These are phyloP conservation scores for Anarrhichthys ocellatus DNA, from an alignment of 2,113 vertebrate genomes.

Conservation along the genomic window DNA sequence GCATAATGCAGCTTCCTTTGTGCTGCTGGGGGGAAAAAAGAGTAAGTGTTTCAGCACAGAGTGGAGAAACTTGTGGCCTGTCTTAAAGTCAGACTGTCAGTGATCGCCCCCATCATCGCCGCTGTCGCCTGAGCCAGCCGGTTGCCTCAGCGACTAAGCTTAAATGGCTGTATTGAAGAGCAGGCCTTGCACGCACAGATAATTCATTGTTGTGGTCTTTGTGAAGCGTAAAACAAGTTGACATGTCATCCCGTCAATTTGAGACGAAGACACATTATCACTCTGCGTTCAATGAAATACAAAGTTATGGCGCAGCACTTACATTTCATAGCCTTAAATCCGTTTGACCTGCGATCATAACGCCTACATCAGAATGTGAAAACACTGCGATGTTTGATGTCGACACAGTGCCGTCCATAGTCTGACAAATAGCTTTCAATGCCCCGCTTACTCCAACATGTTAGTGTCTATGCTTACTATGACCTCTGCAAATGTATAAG, in stretches of 20 bases:
- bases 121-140: constrained; percentile 21
- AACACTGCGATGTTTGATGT: neutral
- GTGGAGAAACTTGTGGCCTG: constrained; percentile 48
- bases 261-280: neutral
- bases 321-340: neutral
- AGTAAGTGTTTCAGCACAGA: constrained; percentile 47
- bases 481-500: neutral
- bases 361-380: neutral
- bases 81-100: constrained; percentile 54
- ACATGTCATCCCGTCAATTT: neutral
- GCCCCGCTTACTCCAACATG: neutral
- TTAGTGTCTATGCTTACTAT: neutral
- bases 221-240: constrained; percentile 1
- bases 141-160: constrained; percentile 54
- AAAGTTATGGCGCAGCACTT: neutral
- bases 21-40: constrained; percentile 8
- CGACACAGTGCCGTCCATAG: too few relatives aligned
- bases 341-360: neutral
- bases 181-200: constrained; percentile 17
- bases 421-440: neutral
- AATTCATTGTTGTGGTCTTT: constrained; percentile 44
- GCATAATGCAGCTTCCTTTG: constrained; percentile 61
- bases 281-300: neutral
- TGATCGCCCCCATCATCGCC: constrained; percentile 38
- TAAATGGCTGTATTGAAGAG: constrained; percentile 49